A percentile compares a stretch with the other conserved stretches of the same genome.
These are phyloP conservation scores for Rattus rattus DNA, from an alignment of 2,113 vertebrate species.

Conservation along the genomic window DNA sequence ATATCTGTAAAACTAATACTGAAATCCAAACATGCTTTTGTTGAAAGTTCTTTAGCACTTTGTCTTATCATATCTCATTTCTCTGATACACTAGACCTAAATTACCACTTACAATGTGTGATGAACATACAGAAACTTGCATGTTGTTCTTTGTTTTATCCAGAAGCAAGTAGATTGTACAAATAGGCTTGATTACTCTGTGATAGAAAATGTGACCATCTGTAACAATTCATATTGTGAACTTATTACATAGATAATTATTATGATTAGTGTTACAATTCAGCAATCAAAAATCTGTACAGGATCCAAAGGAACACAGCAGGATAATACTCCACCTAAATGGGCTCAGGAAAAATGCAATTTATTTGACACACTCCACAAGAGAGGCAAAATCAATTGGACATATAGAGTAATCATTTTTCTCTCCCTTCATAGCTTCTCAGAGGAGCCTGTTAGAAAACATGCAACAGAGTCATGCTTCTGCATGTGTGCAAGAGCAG, in stretches of 20 bases:
- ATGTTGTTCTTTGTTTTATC: conserved; percentile 78
- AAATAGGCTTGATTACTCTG: conserved; percentile 81
- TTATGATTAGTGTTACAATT: conserved; percentile 76
- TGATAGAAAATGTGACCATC: conserved; percentile 76
- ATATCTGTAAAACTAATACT: conserved; percentile 72
- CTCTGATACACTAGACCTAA: conserved; percentile 50
- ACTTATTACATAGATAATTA: conserved; percentile 81
- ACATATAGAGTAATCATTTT: conserved; percentile 66
- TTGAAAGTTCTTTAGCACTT: conserved; percentile 51
- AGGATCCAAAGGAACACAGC: conserved; percentile 72
- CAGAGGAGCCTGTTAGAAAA: neutral
- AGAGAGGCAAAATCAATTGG: conserved; percentile 72
- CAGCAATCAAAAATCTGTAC: conserved; percentile 72
- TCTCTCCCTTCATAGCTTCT: conserved; percentile 35
- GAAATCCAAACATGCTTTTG: conserved; percentile 61
- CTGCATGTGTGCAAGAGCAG: neutral
- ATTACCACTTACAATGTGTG: conserved; percentile 67
- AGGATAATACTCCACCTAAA: conserved; percentile 75
- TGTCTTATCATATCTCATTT: conserved; percentile 50
- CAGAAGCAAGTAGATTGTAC: conserved; percentile 69
- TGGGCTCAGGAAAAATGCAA: conserved; percentile 68
- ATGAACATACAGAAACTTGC: conserved; percentile 73
- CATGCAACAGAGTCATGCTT: neutral
- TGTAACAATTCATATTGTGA: conserved; percentile 79
- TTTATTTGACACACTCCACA: conserved; percentile 66